Base-by-base conservation (phyloP, 2,888 invertebrate species). In the Thalpophila matura region DNA sequence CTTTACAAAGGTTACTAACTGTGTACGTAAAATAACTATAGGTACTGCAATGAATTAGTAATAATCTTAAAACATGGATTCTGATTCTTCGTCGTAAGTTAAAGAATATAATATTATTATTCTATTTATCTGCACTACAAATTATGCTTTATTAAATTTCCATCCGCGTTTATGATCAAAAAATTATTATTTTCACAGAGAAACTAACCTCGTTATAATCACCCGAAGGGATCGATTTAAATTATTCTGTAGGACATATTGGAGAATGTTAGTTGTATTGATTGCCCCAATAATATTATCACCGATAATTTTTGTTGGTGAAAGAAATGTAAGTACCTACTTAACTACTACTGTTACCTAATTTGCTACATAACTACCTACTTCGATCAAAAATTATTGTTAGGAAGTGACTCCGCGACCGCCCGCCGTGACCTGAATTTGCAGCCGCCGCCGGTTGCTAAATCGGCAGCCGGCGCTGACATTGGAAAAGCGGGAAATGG, bases 201-300 rank as follows among this genome's bases (percentile, higher is more conserved):
- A 89, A 65, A 81, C 83, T 1, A 89, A 90, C 77, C 67, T 90
- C 7, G 77, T 89, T 0, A 87, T 89, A 50, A 72, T 86, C n/a
- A 87, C 89, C 9, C 85, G 74, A 56, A 83, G 81, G 62, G 83
- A 84, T 29, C 82, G 88, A 4, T 62, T 82, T 12, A 77, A 77
- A 54, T 64, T 85, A 57, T 90, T 89, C 65, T 86, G 78, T 40
- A 91, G 84, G 55, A 67, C 87, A 3, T 90, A 92, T 78, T 89
- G 88, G 88, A 88, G 86, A 60, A 81, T 72, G 35, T 46, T 91
- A 12, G 74, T 90, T 2, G 65, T 89, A 27, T 7, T 92, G 1
- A 26, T 84, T 16, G 77, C 84, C 24, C 91, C 91, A n/a, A 4
- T 92, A 3, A 2, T 91, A 38, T 77, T 91, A 14, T 29, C 88